These are phyloP conservation scores for Terrapene triunguis DNA, from an alignment of 2,113 vertebrate species.

Conservation along the genomic window DNA sequence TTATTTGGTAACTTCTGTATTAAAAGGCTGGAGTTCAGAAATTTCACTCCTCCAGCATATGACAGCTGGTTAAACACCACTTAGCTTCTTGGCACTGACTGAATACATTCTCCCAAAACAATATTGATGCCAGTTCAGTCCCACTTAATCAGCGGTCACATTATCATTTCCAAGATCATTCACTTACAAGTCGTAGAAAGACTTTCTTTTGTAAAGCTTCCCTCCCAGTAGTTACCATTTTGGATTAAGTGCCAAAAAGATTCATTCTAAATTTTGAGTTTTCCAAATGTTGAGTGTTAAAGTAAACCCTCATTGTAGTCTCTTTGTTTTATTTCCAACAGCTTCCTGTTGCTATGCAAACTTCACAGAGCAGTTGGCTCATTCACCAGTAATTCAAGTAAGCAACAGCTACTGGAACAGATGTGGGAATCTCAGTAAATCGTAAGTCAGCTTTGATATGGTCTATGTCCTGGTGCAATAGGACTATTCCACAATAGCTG, in stretches of 20 bases:
- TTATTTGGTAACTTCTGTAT: background rate
- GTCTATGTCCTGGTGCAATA: conserved; percentile 4
- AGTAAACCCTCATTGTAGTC: conserved; percentile 12
- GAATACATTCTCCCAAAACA: background rate
- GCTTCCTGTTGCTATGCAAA: conserved; percentile 79
- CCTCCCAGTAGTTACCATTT: background rate
- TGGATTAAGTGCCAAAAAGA: background rate
- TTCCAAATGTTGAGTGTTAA: background rate
- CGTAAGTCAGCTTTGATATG: conserved; percentile 73
- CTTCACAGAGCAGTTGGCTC: conserved; percentile 74
- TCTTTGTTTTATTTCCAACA: conserved; percentile 63
- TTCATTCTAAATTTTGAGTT: background rate
- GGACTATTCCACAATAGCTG: background rate
- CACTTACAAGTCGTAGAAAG: background rate
- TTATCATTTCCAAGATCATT: background rate
- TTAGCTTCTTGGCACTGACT: background rate
- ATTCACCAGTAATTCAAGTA: conserved; percentile 74
- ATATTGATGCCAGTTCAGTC: background rate
- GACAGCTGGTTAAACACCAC: background rate
- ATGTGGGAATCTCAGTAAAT: conserved; percentile 79
- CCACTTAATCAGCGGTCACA: background rate
- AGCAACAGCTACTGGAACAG: conserved; percentile 78
- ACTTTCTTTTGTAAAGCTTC: background rate
- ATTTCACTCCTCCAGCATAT: background rate
- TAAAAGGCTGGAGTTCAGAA: background rate